Evolutionary conservation across 2,113 vertebrate genomes (phyloP), one percentile per base, ranked within the genome.

Genomic region (Ammodytes dubius): DNA sequence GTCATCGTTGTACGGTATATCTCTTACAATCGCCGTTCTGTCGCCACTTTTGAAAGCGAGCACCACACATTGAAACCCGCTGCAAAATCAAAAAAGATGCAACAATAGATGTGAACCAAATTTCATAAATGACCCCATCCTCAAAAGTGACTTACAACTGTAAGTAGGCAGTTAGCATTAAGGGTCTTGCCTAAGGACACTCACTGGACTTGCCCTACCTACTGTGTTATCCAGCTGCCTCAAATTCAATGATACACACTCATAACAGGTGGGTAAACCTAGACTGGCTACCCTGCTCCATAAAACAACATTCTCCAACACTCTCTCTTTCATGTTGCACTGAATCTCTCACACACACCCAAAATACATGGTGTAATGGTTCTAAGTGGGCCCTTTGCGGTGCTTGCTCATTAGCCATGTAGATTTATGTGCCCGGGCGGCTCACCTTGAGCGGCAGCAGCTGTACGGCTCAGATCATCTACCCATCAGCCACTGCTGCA

Each of bases 391-490:
- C 85, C 81, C 86, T 83, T 9, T 54, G 87, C 81, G 81, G 70
- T 57, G 19, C 57, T 85, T 74, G 66, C 81, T 90, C 89, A 87
- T 95, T 82, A 84, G 64, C 72, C 27, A 93, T 93, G 92, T 81
- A 94, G 89, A 95, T 94, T 90, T 93, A 95, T 93, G 85, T 90
- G 74, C 65, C 74, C 81, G 3, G 79, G 84, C 79, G 46, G 87
- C 91, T 92, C 91, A 92, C 91, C 91, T 94, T 91, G 90, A 91
- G 87, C 87, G 64, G 76, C 70, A 74, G 87, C 91, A 94, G 91
- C 87, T 90, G 91, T 79, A 80, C 19, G 74, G 82, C 81, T 91
- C 89, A 86, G 81, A 88, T 87, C 83, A 77, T 88, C 82, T 87
- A 88, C 88, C 90, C 89, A 93, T 91, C 79, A 89, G 88, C 87